These are phyloP conservation scores for Zenarchopterus dispar DNA, from an alignment of 2,797 vertebrate genomes.

Conservation along the genomic window DNA sequence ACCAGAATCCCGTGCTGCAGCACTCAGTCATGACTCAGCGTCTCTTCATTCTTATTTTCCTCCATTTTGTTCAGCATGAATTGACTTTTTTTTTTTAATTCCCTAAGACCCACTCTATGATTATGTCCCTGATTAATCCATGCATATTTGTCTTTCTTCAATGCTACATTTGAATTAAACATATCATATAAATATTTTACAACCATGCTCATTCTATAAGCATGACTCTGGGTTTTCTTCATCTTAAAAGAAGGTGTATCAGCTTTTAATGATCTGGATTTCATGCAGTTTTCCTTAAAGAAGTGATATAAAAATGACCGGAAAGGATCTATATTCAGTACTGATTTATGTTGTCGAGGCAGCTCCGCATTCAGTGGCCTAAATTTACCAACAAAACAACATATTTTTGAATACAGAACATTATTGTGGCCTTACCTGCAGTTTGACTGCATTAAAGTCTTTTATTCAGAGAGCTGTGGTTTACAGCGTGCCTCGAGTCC, in stretches of 20 bases:
- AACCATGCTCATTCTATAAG: conserved; percentile 15
- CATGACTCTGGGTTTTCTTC: conserved; percentile 11
- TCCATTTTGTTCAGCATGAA: conserved; percentile 75
- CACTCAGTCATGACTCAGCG: conserved; percentile 65
- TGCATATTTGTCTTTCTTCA: conserved; percentile 12
- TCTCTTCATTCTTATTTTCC: conserved; percentile 62
- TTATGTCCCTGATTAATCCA: conserved; percentile 1
- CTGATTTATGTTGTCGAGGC: too few relatives aligned
- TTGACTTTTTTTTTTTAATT: conserved; percentile 38
- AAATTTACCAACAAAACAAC: too few relatives aligned
- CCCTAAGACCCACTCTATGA: conserved; percentile 7
- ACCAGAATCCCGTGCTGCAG: conserved; percentile 73
- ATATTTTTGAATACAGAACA: too few relatives aligned
- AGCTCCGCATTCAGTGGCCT: too few relatives aligned
- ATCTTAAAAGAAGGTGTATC: conserved; percentile 18
- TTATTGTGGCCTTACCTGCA: too few relatives aligned
- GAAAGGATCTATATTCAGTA: too few relatives aligned
- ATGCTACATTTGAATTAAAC: conserved; percentile 10
- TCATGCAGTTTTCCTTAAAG: background rate
- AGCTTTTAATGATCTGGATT: background rate
- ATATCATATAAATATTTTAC: conserved; percentile 14
- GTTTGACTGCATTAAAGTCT: too few relatives aligned
- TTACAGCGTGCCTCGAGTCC: too few relatives aligned
- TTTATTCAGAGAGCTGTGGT: too few relatives aligned
- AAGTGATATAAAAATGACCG: background rate